Evolutionary conservation across 2,888 invertebrate genomes (phyloP), one percentile per base, ranked within the genome.

Genomic region (Cordylochernes scorpioides): DNA sequence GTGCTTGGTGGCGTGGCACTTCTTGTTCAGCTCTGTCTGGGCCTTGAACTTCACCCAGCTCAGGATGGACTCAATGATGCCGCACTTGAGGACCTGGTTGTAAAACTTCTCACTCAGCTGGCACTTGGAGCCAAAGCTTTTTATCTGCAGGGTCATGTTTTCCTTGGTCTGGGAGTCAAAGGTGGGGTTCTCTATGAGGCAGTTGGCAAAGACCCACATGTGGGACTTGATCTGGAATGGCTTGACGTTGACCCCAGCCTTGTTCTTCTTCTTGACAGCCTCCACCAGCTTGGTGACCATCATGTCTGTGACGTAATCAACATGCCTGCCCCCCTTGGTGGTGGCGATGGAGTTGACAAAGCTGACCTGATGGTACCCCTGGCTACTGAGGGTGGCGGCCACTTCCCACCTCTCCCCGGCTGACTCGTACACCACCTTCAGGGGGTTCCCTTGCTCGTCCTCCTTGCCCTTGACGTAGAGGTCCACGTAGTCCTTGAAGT

Each of bases 41-140:
- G 80, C 84, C 53, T 94, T 94, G 51, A 78, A 84, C 50, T 77
- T 78, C 15, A 91, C 88, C 91, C 91, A 97, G 1, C 69, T 65
- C 41, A 88, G 55, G 2, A 97, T 73, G 10, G 73, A 64, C 49
- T 97, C 94, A 1, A 91, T 71, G 42, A 99, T 68, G 24, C 91
- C 88, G 43, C 72, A 71, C 54, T 84, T 88, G 4, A 65, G 60
- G 1, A 62, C 57, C 58, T 22, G 22, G 5, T 4, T 5, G 3
- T 12, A 22, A 24, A 94, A 97, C 52, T 91, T 91, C 12, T 94
- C 91, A 0, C 68, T 63, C 9, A 88, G 57, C 28, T 48, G 49
- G 50, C 86, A 91, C 52, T 82, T 91, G 0, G 91, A 91, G 9
- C 97, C 97, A 54, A 99, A 99, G 48, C 64, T 72, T 51, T 88